A percentile compares a stretch with the other conserved stretches of the same genome.
Conservation (phyloP, 2,797 vertebrate species). For the Bucorvus abyssinicus region DNA sequence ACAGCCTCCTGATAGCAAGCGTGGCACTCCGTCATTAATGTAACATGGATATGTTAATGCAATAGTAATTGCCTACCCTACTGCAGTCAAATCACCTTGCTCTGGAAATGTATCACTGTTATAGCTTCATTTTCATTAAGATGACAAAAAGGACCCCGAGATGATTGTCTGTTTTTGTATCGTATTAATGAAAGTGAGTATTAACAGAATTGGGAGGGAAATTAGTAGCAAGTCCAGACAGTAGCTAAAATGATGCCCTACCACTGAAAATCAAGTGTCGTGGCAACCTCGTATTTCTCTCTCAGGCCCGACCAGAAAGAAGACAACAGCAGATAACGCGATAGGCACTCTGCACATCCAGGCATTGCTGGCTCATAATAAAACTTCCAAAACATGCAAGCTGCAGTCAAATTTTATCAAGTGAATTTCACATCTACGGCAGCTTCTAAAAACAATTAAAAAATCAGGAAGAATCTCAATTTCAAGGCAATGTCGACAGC, state of each 20-base stretch:
- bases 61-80: background rate
- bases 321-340: background rate
- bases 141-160: background rate
- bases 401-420: background rate
- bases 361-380: background rate
- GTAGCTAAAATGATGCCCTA: background rate
- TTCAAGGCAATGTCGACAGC: background rate
- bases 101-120: background rate
- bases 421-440: background rate
- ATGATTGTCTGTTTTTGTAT: background rate
- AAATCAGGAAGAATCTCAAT: background rate
- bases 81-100: conserved; percentile 22
- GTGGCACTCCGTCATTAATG: background rate
- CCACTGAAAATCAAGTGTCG: background rate
- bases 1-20: background rate
- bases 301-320: background rate
- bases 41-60: conserved; percentile 27
- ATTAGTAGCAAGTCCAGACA: background rate
- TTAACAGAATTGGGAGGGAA: background rate
- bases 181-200: background rate
- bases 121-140: background rate
- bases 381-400: background rate
- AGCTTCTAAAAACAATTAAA: background rate
- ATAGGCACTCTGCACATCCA: background rate
- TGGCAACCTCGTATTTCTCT: background rate